Evolutionary conservation across 2,113 vertebrate genomes (phyloP).

Genomic region (Ariopsis seemanni): DNA sequence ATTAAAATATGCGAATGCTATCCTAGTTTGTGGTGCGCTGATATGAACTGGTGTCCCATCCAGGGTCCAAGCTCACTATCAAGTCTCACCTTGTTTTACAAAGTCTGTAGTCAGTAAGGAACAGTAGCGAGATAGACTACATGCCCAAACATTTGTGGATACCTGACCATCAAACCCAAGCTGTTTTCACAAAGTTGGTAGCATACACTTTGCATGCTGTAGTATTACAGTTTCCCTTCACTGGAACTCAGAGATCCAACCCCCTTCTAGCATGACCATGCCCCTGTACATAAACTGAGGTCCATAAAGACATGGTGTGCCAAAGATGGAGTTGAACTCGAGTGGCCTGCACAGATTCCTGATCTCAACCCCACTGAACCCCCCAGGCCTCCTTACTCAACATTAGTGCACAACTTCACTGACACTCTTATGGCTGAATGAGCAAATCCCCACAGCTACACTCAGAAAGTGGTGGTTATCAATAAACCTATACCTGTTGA

Average conservation of each 20-base stretch:
- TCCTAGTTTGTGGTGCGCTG: neutral
- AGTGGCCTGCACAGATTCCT: neutral
- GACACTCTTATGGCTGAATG: too few relatives aligned
- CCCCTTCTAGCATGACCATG: neutral
- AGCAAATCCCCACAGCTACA: neutral
- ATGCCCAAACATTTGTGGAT: neutral
- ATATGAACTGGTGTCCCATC: neutral
- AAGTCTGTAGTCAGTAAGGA: neutral
- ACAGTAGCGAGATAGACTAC: neutral
- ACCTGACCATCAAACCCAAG: neutral
- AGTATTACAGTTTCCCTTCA: neutral
- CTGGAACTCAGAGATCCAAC: neutral
- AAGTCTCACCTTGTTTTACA: neutral
- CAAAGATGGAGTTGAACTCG: neutral
- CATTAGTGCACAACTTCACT: neutral
- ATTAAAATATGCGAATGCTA: neutral
- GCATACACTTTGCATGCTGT: neutral
- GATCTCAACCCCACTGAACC: neutral
- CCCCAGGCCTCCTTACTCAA: neutral
- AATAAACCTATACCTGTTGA: neutral
- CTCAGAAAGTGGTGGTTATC: neutral
- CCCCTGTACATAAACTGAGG: neutral
- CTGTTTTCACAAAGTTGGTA: neutral
- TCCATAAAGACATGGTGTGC: neutral
- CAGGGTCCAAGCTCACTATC: neutral